A percentile compares a stretch with the other conserved stretches of the same genome.
Evolutionary conservation across 2,797 vertebrate genomes (phyloP).

Genomic region (Lacerta bilineata): DNA sequence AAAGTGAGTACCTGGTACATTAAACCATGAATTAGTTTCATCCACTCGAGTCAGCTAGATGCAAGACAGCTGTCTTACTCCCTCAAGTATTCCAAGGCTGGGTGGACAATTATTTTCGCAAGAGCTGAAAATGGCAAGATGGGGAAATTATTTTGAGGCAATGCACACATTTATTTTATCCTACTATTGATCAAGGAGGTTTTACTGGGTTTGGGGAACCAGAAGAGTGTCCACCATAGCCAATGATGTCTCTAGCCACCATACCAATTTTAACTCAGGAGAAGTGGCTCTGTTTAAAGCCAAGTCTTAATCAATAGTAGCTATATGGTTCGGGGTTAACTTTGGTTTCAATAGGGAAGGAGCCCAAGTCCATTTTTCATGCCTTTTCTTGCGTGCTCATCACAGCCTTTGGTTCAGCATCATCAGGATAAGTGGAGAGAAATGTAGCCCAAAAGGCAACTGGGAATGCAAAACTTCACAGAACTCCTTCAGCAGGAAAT

Average conservation of each 20-base stretch:
- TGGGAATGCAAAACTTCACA: slow-evolving; percentile 21
- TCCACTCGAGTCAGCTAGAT: background rate
- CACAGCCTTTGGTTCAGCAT: background rate
- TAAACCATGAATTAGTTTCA: background rate
- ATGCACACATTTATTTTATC: background rate
- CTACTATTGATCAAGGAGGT: background rate
- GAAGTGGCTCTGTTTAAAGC: background rate
- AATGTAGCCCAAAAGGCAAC: background rate
- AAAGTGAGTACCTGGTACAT: background rate
- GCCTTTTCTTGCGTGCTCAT: background rate
- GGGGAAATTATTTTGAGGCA: background rate
- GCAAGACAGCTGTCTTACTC: background rate
- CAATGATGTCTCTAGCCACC: background rate
- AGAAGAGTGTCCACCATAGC: background rate
- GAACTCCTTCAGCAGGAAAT: background rate
- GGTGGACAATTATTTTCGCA: background rate
- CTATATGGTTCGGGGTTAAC: background rate
- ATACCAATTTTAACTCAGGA: background rate
- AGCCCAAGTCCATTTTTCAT: slow-evolving; percentile 5
- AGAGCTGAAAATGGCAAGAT: background rate
- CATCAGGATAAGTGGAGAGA: slow-evolving; percentile 40
- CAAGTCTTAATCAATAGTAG: background rate
- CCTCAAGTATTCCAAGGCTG: background rate
- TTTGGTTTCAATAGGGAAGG: background rate
- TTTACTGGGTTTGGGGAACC: background rate